Percentiles rank a stretch among this genome's conserved stretches.
Evolutionary conservation across 2,797 vertebrate genomes (phyloP).

Genomic region (Onychomys leucogaster): DNA sequence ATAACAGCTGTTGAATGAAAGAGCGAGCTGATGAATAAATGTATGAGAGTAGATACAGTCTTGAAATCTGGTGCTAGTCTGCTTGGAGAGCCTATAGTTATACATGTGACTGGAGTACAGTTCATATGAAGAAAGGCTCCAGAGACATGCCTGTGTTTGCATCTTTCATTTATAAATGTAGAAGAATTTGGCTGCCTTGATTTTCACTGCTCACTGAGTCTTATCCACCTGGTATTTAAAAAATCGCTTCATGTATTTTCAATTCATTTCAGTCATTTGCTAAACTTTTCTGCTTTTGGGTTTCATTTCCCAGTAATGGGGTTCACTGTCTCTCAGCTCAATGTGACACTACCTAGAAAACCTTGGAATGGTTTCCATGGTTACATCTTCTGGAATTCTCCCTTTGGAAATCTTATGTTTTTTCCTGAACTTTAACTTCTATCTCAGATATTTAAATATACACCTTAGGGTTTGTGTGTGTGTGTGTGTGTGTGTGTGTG

Average conservation of each 20-base stretch:
- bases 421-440: conserved; percentile 74
- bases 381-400: conserved; percentile 79
- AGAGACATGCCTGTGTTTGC: neutral
- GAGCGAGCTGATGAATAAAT: conserved; percentile 54
- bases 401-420: conserved; percentile 76
- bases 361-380: conserved; percentile 80
- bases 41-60: conserved; percentile 12
- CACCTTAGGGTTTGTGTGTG: conserved; percentile 45
- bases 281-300: conserved; percentile 59
- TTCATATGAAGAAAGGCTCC: conserved; percentile 30
- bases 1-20: conserved; percentile 57
- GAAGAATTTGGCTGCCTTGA: conserved; percentile 43
- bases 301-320: conserved; percentile 64
- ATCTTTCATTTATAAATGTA: conserved; percentile 44
- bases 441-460: conserved; percentile 73
- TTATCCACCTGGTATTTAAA: conserved; percentile 67
- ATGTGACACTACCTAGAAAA: conserved; percentile 73
- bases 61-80: conserved; percentile 37
- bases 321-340: conserved; percentile 42
- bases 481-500: too few relatives aligned
- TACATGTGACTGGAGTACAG: neutral
- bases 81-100: conserved; percentile 38
- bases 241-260: conserved; percentile 63
- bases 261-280: conserved; percentile 57
- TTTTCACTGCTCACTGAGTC: conserved; percentile 52